Base-by-base conservation (phyloP, 2,888 invertebrate genomes). In the Tachina fera region DNA sequence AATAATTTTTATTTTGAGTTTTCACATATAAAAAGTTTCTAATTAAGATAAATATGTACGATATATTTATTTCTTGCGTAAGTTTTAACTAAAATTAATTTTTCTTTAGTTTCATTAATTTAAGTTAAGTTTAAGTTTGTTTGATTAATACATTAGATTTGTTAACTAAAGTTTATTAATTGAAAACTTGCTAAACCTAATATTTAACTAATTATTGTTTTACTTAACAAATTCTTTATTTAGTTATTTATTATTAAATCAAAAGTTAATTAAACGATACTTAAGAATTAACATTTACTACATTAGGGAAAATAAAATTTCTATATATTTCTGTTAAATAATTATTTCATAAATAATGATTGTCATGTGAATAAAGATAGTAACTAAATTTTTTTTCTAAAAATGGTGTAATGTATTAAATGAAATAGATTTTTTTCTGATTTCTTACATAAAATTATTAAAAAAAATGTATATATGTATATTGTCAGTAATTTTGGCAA, bases 321-420 rank as follows among this genome's bases (percentile, higher is more conserved):
- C n/a, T 71, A 60, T 56, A 65, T 70, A 43, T 65, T 70, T 68
- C 45, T 51, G 67, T 49, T 89, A 89, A 88, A 88, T 84, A 89
- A 89, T 68, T 68, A 53, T 68, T 74, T 67, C 31, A 68, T 60
- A 77, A 83, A 88, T 87, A 91, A 90, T 90, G 91, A 91, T 91
- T 91, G 91, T 91, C 91, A 88, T 89, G 90, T 78, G 86, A 83
- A 76, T 19, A 63, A 83, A 78, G 13, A 41, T 31, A 74, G 58
- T 10, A 68, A 58, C 6, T 45, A 39, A 61, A 39, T 61, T 41
- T 14, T 41, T 16, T 31, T 2, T n/a, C 14, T 10, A 0, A 58
- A 19, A 19, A 8, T 53, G 19, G 11, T 53, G 1, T 11, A 53
- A 16, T 3, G 16, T 53, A 53, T 53, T 8, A 6, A 16, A 51